These are phyloP conservation scores for Podarcis raffonei DNA, from an alignment of 2,113 vertebrate genomes.

Conservation along the genomic window DNA sequence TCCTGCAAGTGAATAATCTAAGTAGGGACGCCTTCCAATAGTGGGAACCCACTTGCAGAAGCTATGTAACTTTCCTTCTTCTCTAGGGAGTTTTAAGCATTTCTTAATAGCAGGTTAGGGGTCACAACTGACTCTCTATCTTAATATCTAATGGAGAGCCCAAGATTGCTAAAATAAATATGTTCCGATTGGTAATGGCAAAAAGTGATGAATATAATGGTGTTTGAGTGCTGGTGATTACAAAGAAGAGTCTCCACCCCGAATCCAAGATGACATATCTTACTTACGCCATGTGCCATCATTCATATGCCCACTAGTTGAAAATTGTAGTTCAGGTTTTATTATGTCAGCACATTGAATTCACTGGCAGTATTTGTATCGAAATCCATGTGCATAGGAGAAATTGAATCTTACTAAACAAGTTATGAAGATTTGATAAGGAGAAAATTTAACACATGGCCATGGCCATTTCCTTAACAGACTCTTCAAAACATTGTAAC, in stretches of 20 bases:
- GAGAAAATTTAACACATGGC: neutral
- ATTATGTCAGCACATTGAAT: neutral
- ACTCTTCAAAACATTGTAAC: conserved; percentile 1
- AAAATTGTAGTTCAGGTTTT: neutral
- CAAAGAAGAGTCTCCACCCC: neutral
- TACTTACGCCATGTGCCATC: too few species aligned
- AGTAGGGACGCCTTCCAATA: neutral
- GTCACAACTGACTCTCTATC: neutral
- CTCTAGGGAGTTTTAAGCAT: neutral
- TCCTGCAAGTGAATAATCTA: neutral
- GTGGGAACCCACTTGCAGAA: neutral
- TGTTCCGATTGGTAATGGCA: neutral
- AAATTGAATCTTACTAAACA: neutral
- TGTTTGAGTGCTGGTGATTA: neutral
- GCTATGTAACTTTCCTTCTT: neutral
- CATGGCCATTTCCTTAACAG: neutral
- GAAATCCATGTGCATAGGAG: conserved; percentile 9
- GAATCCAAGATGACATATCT: neutral
- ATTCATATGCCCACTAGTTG: neutral
- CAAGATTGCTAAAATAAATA: neutral
- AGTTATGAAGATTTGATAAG: neutral
- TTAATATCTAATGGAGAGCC: neutral
- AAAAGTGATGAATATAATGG: neutral
- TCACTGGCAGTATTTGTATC: neutral
- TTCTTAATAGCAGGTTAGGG: neutral